These are phyloP conservation scores for Ambastaia sidthimunki DNA, from an alignment of 2,797 vertebrate genomes.

Conservation along the genomic window DNA sequence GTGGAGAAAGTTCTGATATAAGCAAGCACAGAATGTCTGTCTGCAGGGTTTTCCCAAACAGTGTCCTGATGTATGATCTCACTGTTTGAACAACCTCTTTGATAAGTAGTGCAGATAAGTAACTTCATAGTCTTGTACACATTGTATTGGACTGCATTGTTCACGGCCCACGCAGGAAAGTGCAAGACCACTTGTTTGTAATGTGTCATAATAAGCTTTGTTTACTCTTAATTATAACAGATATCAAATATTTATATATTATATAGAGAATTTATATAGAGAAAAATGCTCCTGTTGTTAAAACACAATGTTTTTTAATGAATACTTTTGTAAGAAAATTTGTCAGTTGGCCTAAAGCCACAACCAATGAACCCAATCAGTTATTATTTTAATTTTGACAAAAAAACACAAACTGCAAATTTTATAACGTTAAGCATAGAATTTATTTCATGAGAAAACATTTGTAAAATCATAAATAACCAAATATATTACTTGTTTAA, in stretches of 20 bases:
- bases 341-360: neutral
- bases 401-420: neutral
- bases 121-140: conserved; percentile 1
- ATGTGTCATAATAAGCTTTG: too few relatives aligned
- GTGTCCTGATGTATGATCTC: neutral
- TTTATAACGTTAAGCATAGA: conserved; percentile 54
- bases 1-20: neutral
- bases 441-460: conserved; percentile 71
- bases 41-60: neutral
- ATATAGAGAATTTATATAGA: too few relatives aligned
- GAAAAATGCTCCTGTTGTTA: too few relatives aligned
- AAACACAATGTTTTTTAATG: neutral
- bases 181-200: too few relatives aligned
- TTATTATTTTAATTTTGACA: neutral
- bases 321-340: neutral
- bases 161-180: too few relatives aligned
- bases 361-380: neutral
- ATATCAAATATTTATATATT: too few relatives aligned
- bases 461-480: conserved; percentile 57
- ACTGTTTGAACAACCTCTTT: conserved; percentile 20
- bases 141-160: neutral
- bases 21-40: neutral
- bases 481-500: conserved; percentile 52
- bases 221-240: too few relatives aligned
- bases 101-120: conserved; percentile 36